Conservation (phyloP, 2,888 invertebrate species). For the Cryptophagus acutangulus region DNA sequence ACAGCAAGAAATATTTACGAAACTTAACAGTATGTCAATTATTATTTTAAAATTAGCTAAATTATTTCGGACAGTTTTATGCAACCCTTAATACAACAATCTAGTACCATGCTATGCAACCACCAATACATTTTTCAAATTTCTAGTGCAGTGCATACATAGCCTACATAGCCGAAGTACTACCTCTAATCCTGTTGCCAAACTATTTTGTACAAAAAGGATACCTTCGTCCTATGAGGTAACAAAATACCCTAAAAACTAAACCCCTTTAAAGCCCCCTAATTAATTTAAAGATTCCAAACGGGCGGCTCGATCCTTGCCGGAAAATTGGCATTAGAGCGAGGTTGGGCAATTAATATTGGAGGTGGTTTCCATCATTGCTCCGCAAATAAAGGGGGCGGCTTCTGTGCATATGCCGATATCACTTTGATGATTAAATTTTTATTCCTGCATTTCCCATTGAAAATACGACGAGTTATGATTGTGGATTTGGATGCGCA, state of each 20-base stretch:
- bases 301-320: constrained; percentile 81
- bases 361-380: constrained; percentile 93
- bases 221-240: constrained; percentile 76
- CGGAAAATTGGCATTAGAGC: constrained; percentile 73
- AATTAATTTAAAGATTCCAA: constrained; percentile 54
- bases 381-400: constrained; percentile 68
- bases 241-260: constrained; percentile 17
- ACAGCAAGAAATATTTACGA: constrained; percentile 68
- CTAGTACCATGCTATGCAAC: too few relatives aligned
- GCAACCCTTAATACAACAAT: too few relatives aligned
- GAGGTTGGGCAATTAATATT: constrained; percentile 85
- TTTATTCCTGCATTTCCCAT: constrained; percentile 54
- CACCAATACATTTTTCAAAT: too few relatives aligned
- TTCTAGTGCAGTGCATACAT: constrained; percentile 75
- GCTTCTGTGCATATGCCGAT: constrained; percentile 89
- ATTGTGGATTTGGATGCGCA: constrained; percentile 90
- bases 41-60: not conserved
- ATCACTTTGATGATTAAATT: constrained; percentile 73
- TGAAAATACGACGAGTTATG: constrained; percentile 62
- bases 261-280: not conserved
- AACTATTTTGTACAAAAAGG: constrained; percentile 70
- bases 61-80: too few relatives aligned
- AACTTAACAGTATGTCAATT: constrained; percentile 60
- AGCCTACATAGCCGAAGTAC: constrained; percentile 75
- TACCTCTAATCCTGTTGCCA: constrained; percentile 67